A percentile compares a stretch with the other conserved stretches of the same genome.
phyloP scores from a whole-genome alignment of 1,140 invertebrate genomes.

The Aphidius gifuensis region DNA sequence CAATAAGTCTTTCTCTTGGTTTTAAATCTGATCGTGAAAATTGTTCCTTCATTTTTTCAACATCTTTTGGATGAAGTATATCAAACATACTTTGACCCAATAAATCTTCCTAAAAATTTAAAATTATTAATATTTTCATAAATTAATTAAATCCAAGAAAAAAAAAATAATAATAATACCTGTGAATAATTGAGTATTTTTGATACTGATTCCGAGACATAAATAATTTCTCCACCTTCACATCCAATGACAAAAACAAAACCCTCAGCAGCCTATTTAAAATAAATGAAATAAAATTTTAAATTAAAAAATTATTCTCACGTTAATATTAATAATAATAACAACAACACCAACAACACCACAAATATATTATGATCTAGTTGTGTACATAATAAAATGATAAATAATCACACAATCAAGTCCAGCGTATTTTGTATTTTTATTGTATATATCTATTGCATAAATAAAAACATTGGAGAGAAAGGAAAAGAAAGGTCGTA shows the following conservation, averaged over 20 bases:
- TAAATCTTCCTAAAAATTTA: constrained; percentile 68
- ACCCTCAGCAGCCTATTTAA: constrained; percentile 75
- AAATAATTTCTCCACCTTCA: constrained; percentile 85
- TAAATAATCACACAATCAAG: background rate
- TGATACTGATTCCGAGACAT: constrained; percentile 87
- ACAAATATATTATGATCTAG: constrained; percentile 8
- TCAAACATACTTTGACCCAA: constrained; percentile 93
- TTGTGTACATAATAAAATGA: background rate
- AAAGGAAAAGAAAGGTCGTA: constrained; percentile 15
- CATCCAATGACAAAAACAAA: constrained; percentile 93
- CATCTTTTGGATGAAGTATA: constrained; percentile 91
- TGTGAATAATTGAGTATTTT: constrained; percentile 82
- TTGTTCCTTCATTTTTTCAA: constrained; percentile 93
- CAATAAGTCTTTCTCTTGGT: constrained; percentile 84
- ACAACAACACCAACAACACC: background rate
- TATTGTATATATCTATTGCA: no score
- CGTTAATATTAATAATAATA: background rate
- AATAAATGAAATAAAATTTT: constrained; percentile 11
- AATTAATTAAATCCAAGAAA: no score
- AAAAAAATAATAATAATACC: constrained; percentile 51
- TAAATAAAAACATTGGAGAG: background rate
- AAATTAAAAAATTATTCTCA: constrained; percentile 8
- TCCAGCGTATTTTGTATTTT: no score
- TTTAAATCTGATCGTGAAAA: constrained; percentile 86
- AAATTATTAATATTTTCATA: background rate